These are phyloP conservation scores for Mizuhopecten yessoensis DNA, from an alignment of 1,140 invertebrate genomes.

Conservation along the genomic window DNA sequence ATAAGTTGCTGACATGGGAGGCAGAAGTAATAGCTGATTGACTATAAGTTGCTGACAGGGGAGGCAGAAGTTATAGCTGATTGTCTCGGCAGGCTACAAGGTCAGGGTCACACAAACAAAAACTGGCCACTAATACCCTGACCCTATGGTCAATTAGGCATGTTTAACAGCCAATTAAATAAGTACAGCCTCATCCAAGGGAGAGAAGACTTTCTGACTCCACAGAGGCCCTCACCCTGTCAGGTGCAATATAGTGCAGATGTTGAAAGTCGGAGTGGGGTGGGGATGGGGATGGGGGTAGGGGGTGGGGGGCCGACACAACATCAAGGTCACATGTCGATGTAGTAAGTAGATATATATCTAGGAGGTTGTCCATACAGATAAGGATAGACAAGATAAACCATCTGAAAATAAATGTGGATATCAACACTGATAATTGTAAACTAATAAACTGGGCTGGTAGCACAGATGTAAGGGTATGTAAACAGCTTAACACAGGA, in stretches of 20 bases:
- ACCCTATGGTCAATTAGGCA: neutral
- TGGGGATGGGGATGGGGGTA: too few species aligned
- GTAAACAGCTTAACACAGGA: too few species aligned
- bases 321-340: neutral
- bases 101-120: neutral
- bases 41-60: neutral
- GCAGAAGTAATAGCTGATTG: too few species aligned
- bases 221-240: neutral
- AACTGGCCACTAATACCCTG: neutral
- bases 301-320: too few species aligned
- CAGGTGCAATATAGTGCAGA: neutral
- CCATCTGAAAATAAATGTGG: neutral
- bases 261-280: neutral
- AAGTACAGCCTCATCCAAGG: neutral
- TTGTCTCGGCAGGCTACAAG: neutral
- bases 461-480: too few species aligned
- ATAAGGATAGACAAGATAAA: neutral
- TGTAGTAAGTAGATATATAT: neutral
- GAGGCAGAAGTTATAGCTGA: neutral
- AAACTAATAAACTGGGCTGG: too few species aligned
- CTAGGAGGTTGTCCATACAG: neutral
- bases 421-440: too few species aligned
- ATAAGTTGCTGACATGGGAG: too few species aligned
- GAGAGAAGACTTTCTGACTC: neutral
- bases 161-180: neutral